Percentiles rank a stretch among this genome's conserved stretches.
Evolutionary conservation across 2,797 vertebrate genomes (phyloP).

Genomic region (Brotula barbata): DNA sequence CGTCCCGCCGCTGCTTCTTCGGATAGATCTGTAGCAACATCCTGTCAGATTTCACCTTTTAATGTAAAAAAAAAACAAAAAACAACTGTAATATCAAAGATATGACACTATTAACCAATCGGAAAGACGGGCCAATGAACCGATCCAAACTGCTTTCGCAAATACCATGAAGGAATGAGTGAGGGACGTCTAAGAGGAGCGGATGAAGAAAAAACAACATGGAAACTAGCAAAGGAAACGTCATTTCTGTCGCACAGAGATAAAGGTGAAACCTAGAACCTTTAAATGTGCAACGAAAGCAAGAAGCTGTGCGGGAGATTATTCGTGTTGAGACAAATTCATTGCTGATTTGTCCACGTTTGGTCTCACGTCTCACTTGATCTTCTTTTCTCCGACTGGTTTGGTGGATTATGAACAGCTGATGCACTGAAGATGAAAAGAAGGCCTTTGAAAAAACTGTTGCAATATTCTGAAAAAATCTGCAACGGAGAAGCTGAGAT

Average conservation of each 20-base stretch:
- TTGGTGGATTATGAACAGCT: too few species aligned
- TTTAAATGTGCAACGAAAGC: neutral
- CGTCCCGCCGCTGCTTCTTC: neutral
- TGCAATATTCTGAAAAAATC: too few species aligned
- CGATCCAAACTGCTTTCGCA: slow-evolving; percentile 36
- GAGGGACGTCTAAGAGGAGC: neutral
- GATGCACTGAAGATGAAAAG: too few species aligned
- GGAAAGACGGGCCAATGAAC: slow-evolving; percentile 21
- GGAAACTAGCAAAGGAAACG: neutral
- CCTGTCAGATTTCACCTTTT: slow-evolving; percentile 46
- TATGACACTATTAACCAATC: slow-evolving; percentile 38
- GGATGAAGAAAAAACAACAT: neutral
- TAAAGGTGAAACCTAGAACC: neutral
- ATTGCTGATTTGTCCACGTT: too few species aligned
- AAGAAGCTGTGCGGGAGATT: too few species aligned
- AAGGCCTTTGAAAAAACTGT: too few species aligned
- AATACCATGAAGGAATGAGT: slow-evolving; percentile 7
- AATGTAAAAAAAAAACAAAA: slow-evolving; percentile 28
- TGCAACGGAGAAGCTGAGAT: too few species aligned
- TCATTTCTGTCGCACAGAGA: too few species aligned
- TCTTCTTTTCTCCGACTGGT: too few species aligned
- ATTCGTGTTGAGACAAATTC: too few species aligned
- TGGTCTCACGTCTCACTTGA: too few species aligned
- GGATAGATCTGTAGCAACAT: slow-evolving; percentile 3
- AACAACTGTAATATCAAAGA: slow-evolving; percentile 21